Evolutionary conservation across 1,140 invertebrate species (phyloP).

Genomic region (Myzus persicae): DNA sequence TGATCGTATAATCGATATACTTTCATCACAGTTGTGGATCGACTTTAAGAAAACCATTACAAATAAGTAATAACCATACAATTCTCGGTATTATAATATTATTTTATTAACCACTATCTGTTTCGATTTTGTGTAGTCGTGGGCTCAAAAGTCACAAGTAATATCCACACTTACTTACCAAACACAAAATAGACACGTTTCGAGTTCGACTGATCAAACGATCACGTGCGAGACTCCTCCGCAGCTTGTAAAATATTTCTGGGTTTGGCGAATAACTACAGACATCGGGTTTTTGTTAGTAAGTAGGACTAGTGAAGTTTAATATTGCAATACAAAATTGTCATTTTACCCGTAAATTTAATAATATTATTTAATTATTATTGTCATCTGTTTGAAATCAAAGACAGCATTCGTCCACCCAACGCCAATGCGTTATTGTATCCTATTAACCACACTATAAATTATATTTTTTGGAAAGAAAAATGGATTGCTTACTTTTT

Average conservation of each 20-base stretch:
- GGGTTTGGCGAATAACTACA: background rate
- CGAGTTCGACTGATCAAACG: background rate
- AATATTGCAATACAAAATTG: background rate
- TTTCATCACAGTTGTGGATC: background rate
- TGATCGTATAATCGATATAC: background rate
- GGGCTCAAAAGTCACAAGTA: background rate
- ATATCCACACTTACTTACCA: background rate
- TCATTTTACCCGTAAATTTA: background rate
- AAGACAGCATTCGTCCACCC: no score
- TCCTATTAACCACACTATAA: background rate
- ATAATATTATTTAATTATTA: background rate
- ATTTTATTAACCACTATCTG: background rate
- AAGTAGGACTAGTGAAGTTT: background rate
- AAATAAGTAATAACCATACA: background rate
- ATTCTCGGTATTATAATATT: background rate
- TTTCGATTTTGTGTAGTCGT: background rate
- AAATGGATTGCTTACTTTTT: no score
- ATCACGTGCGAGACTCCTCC: background rate
- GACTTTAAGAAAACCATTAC: background rate
- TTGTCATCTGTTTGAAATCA: background rate
- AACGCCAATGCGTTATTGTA: background rate
- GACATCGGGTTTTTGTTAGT: background rate
- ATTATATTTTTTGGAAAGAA: background rate
- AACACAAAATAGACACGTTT: background rate
- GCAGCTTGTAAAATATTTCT: background rate